Base-by-base conservation (phyloP, 2,888 invertebrate species). In the Drosophila antonietae region DNA sequence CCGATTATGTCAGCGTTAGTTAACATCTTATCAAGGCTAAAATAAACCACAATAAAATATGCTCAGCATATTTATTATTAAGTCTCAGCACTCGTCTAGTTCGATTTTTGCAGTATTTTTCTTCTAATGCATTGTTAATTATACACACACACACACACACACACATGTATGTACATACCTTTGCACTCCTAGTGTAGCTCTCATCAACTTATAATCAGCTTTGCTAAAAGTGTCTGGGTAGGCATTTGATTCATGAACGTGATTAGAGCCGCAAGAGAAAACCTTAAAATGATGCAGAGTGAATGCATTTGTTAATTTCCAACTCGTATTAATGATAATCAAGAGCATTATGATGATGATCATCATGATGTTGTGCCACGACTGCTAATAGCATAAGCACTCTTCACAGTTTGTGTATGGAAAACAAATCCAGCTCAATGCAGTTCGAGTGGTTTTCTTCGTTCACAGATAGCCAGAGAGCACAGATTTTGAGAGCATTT, bases 221-320 rank as follows among this genome's bases (percentile, higher is more conserved):
- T 71, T 79, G 68, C 73, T 75, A 78, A 28, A 28, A 75, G 60
- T 74, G 75, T 69, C 73, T 78, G 73, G 49, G 60, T 51, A 56
- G 51, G 41, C 49, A 62, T 62, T 46, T 51, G 28, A 20, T 62
- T 53, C 33, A 62, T n/a, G 65, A 79, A 79, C 70, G 75, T 75
- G 81, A 78, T 83, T 76, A 80, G 49, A 31, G 68, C 84, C 87
- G 69, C 84, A 85, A 66, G 68, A 74, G 70, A 52, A 75, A 77
- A 80, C 80, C 82, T 73, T 80, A 78, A 82, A 78, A 78, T 60
- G 68, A 81, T 73, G 81, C 75, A 77, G 69, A 75, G 72, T 69
- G 67, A 79, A 61, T 66, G 55, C 66, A 80, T 47, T 51, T 47
- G 47, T 31, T 62, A 23, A 61, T 57, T 52, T 47, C 44, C 39